Base-by-base conservation (phyloP, 2,888 invertebrate species). In the Nemapogon koenigi region DNA sequence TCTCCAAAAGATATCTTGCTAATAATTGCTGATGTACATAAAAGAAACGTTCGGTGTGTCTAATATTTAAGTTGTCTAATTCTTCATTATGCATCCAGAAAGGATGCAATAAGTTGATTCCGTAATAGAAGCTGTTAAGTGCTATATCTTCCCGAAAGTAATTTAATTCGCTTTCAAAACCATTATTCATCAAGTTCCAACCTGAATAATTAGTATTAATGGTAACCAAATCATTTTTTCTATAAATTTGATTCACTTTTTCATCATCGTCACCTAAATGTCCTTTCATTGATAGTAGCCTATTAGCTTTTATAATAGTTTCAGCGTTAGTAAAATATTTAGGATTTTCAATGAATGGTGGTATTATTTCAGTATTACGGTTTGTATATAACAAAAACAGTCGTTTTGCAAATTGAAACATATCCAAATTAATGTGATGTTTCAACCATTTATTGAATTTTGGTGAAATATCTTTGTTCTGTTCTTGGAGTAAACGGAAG, bases 91-190 rank as follows among this genome's bases (percentile, higher is more conserved):
- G 61, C 70, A 86, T 68, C 83, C 84, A 86, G 57, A 78, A 84
- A 2, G 86, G 85, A 49, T 71, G 78, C 41, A 81, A 58, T 28
- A 81, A 53, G 46, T 85, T 81, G 46, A 81, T 59, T 44, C 78
- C 82, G 46, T 78, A 81, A 55, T 85, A 84, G 53, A 78, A 85
- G 31, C 75, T 63, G 51, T 84, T 86, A 8, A 86, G 53, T 16
- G 80, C 81, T 39, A 85, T 65, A 45, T 87, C 87, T 67, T 87
- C 86, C 44, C 81, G 81, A 50, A 85, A 86, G 50, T 86, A 86
- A 40, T 83, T 81, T 8, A 86, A 50, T 39, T 73, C 66, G 46
- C 78, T 70, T 45, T 83, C 82, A 37, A 72, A 69, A 40, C 59
- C 63, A 38, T 63, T 59, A 59, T 68, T 49, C 48, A 62, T 52